A percentile compares a stretch with the other conserved stretches of the same genome.
Conservation (phyloP, 92 coral and sea anemone species). For the Porites divaricata region DNA sequence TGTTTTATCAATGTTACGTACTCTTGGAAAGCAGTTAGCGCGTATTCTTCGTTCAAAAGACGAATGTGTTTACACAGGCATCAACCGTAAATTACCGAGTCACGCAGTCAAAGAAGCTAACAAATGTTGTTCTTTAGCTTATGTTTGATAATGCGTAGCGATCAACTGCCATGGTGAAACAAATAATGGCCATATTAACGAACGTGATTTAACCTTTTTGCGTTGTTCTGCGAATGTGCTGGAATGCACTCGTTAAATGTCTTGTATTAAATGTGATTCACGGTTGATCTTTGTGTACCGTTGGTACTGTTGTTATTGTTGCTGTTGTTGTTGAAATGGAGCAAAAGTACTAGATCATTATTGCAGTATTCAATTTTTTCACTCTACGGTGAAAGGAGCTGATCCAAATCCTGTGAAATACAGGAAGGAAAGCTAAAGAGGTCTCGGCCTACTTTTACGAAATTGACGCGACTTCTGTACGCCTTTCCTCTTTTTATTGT, state of each 20-base stretch:
- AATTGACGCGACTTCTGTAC: neutral
- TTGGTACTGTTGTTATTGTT: no score
- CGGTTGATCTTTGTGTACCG: no score
- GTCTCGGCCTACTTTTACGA: neutral
- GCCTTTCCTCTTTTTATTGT: neutral
- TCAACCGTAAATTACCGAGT: neutral
- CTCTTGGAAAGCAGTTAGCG: neutral
- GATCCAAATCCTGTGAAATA: no score
- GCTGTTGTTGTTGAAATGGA: no score
- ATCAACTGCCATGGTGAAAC: neutral
- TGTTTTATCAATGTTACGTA: neutral
- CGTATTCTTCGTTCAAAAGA: neutral
- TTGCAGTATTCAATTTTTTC: no score
- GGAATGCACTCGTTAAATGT: constrained; percentile 27
- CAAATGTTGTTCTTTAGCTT: neutral
- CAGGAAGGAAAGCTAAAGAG: no score
- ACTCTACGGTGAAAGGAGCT: no score
- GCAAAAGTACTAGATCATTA: no score
- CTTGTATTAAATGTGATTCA: constrained; percentile 14
- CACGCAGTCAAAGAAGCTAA: constrained; percentile 9
- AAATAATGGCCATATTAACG: neutral
- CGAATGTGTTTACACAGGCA: neutral
- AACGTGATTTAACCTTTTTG: neutral
- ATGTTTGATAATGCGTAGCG: neutral
- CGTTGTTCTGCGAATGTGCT: constrained; percentile 11